Conservation (phyloP, 2,888 invertebrate species). For the Flexamia atlantica region DNA sequence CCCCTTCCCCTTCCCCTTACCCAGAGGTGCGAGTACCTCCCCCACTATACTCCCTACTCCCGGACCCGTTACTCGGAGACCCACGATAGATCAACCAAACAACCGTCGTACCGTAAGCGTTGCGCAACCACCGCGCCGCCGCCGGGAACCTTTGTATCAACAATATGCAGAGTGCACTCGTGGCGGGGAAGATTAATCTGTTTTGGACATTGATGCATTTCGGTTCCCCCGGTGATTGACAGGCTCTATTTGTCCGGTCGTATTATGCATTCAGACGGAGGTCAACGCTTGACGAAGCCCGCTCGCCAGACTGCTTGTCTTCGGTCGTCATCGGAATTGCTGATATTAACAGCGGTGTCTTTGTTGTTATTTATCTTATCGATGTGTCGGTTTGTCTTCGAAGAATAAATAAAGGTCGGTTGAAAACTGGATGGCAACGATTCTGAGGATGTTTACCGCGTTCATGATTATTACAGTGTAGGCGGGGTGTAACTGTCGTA, state of each 20-base stretch:
- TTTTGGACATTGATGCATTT: conserved; percentile 42
- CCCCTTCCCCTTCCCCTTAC: no score
- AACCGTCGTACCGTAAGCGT: no score
- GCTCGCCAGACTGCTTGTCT: conserved; percentile 16
- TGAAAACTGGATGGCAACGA: no score
- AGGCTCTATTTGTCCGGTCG: conserved; percentile 19
- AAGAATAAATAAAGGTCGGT: no score
- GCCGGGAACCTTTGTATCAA: not conserved
- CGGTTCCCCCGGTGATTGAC: conserved; percentile 21
- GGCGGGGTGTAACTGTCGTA: no score
- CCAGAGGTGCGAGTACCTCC: no score
- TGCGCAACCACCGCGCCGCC: not conserved
- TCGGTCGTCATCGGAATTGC: not conserved
- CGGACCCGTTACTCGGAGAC: no score
- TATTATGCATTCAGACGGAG: conserved; percentile 38
- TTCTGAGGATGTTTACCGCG: no score
- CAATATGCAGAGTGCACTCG: conserved; percentile 20
- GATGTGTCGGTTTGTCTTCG: no score
- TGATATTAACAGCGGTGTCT: not conserved
- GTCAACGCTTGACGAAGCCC: conserved; percentile 17
- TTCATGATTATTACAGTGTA: no score
- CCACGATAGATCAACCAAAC: no score
- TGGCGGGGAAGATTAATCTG: conserved; percentile 15
- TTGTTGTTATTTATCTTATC: not conserved
- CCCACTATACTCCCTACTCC: no score